Base-by-base conservation (phyloP, 2,888 invertebrate genomes). In the Eupithecia subumbrata region DNA sequence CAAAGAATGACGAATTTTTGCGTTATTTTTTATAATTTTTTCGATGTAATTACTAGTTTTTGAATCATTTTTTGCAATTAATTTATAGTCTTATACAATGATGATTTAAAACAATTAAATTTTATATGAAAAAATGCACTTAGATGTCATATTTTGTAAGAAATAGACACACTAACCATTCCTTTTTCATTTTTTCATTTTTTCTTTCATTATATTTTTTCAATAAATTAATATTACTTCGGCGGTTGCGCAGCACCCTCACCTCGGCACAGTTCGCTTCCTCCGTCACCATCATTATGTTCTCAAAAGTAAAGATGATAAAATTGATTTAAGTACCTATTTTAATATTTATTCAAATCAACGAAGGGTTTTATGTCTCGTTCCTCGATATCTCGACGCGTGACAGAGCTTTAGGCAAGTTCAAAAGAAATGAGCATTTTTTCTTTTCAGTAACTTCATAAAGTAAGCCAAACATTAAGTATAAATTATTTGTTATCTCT, bases 1-100 rank as follows among this genome's bases (percentile, higher is more conserved):
- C 95, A 11, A 22, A 56, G 22, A 56, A 22, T 56, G 22, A 22
- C 11, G 8, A 18, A 48, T n/a, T 37, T n/a, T n/a, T n/a, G n/a
- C n/a, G n/a, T n/a, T n/a, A n/a, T n/a, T n/a, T n/a, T n/a, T n/a
- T n/a, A n/a, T n/a, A 16, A 7, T 18, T 48, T 5, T 48, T 16
- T 45, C 45, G 22, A 56, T 56, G 22, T n/a, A n/a, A n/a, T n/a
- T n/a, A 56, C n/a, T 4, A 56, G 22, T n/a, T 22, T n/a, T 11
- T 56, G 1, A 0, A 9, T 25, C 0, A 8, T 5, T 22, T 18
- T 45, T 45, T 45, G 45, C 18, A 7, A 45, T 45, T 18, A 7
- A 45, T 48, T 16, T 45, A 5, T 45, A 16, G 4, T 18, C 45
- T 18, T 18, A 7, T 48, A 48, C 18, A 48, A n/a, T n/a, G 7